Evolutionary conservation across 2,797 vertebrate species (phyloP), one percentile per base, ranked within the genome.

Genomic region (Amblyopsis hoosieri): DNA sequence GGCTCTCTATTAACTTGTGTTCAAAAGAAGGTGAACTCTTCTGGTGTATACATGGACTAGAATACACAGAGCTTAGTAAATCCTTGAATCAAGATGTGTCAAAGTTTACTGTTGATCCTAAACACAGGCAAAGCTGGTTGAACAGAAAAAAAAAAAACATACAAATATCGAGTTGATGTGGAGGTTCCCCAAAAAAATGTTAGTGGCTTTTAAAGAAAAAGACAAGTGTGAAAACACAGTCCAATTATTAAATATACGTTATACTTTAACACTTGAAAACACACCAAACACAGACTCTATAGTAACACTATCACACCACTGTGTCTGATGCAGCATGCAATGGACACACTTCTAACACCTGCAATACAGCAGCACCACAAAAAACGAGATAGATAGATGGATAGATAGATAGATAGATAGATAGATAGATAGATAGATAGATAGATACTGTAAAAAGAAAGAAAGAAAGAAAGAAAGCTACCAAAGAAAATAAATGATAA

Each of bases 281-380:
- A 90, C 87, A 90, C 71, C 53, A 80, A 86, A 87, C 86, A 88
- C 42, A 75, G 75, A 89, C 59, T 73, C 67, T 79, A 62, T 72
- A 81, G 76, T 63, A 69, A 69, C 77, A 71, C 85, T 67, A 83
- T 87, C 66, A 90, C 79, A 91, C 69, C 69, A 87, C 84, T 89
- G 87, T 83, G 83, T 81, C 63, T 80, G 78, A 84, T 86, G 88
- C 85, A 84, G 89, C 91, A 93, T 91, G 92, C 89, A 68, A 60
- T 83, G 87, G 88, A 80, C 82, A 92, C 82, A 79, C 69, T 66
- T 85, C 81, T 88, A 80, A 86, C 86, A 90, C 73, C 90, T 90
- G 88, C 78, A 80, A 65, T 76, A 83, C 79, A 89, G 81, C 85
- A 87, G 81, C 87, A 87, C 72, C 85, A 93, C 87, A 53, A n/a